Percentiles rank a stretch among this genome's conserved stretches.
Conservation (phyloP, 2,113 vertebrate genomes). For the Turdus rufiventris region DNA sequence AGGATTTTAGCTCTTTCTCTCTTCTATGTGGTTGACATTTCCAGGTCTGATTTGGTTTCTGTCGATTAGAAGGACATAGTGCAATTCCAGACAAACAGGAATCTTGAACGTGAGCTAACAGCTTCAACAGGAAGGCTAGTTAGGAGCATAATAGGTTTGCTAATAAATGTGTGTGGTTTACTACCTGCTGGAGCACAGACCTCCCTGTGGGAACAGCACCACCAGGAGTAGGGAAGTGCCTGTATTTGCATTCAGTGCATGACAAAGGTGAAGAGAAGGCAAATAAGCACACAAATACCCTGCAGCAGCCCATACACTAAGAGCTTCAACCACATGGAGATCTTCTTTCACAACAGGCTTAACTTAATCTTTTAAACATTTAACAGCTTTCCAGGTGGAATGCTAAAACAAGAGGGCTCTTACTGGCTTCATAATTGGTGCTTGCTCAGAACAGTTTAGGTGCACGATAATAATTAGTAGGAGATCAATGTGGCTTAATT, state of each 20-base stretch:
- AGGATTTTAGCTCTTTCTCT: background rate
- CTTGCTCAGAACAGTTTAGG: background rate
- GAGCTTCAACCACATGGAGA: background rate
- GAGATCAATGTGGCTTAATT: background rate
- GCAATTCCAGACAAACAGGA: constrained; percentile 37
- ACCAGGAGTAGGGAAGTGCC: background rate
- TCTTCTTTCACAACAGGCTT: background rate
- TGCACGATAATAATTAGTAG: background rate
- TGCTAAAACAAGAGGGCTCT: background rate
- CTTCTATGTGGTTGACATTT: background rate
- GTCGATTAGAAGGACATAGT: background rate
- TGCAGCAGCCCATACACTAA: background rate
- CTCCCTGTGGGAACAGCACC: constrained; percentile 8
- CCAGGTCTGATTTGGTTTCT: background rate
- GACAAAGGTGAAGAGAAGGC: constrained; percentile 5
- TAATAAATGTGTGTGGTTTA: constrained; percentile 25
- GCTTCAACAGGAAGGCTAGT: background rate
- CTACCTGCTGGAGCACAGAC: background rate
- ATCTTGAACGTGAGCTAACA: constrained; percentile 16
- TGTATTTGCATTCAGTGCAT: constrained; percentile 31
- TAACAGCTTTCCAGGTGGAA: background rate
- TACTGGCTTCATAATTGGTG: background rate
- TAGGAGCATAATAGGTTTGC: background rate
- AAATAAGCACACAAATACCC: background rate
- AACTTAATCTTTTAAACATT: background rate